Percentiles rank a stretch among this genome's conserved stretches.
Conservation (phyloP, 2,797 vertebrate genomes). For the Aulostomus chinensis region DNA sequence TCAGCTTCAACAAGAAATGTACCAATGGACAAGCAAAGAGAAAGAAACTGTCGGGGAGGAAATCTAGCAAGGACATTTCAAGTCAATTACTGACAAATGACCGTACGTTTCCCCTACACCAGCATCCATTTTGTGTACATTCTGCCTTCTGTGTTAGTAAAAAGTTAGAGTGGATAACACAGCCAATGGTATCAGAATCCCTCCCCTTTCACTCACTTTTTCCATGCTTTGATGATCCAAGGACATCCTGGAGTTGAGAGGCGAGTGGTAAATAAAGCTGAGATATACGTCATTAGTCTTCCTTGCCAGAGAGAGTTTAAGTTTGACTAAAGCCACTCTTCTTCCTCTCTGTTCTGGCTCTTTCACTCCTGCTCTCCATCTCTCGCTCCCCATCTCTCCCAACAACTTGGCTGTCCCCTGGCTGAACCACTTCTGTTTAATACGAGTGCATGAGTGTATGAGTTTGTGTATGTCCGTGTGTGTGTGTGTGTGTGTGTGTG, state of each 20-base stretch:
- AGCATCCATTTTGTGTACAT: conserved; percentile 7
- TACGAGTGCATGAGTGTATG: conserved; percentile 30
- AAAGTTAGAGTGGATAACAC: background rate
- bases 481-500: background rate
- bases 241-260: conserved; percentile 39
- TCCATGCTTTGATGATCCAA: conserved; percentile 35
- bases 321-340: conserved; percentile 56
- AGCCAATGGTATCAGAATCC: conserved; percentile 7
- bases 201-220: conserved; percentile 8
- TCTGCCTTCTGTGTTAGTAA: background rate
- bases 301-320: conserved; percentile 46
- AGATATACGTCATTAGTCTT: conserved; percentile 49
- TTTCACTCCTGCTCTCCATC: conserved; percentile 31
- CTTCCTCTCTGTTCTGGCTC: conserved; percentile 32
- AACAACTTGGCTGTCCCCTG: conserved; percentile 61
- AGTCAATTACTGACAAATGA: conserved; percentile 4
- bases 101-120: no score
- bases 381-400: conserved; percentile 37
- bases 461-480: conserved; percentile 2
- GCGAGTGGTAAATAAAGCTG: conserved; percentile 40
- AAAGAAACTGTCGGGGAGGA: background rate
- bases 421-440: conserved; percentile 66
- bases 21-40: no score
- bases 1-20: no score
- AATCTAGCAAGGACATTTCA: no score